A percentile compares a stretch with the other conserved stretches of the same genome.
Evolutionary conservation across 2,888 invertebrate species (phyloP).

Genomic region (Matsumyia berberina): DNA sequence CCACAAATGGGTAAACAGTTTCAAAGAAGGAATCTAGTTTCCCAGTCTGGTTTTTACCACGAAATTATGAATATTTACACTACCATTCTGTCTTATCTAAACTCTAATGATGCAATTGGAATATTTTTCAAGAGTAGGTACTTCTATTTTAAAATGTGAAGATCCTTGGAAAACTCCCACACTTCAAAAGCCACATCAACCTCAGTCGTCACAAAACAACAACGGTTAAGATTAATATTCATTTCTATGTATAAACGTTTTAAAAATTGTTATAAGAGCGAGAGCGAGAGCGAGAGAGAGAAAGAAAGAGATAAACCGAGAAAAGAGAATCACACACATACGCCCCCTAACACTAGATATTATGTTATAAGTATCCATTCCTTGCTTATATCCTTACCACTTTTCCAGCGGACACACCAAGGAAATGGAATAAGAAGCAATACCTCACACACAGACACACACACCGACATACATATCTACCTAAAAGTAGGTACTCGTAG

Average conservation of each 20-base stretch:
- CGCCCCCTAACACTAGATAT: constrained; percentile 14
- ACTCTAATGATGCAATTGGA: constrained; percentile 46
- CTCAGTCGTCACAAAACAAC: neutral
- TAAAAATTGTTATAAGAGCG: neutral
- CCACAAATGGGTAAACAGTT: no score
- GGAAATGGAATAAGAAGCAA: constrained; percentile 2
- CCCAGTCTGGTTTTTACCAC: no score
- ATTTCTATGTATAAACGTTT: constrained; percentile 39
- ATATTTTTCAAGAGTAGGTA: constrained; percentile 32
- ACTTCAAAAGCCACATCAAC: neutral
- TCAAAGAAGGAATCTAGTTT: no score
- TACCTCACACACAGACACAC: neutral
- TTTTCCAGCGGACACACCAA: neutral
- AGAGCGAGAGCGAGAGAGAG: neutral
- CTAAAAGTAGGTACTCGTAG: neutral
- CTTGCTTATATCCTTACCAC: constrained; percentile 11
- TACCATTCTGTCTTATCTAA: neutral
- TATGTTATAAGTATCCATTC: constrained; percentile 5
- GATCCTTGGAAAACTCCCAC: neutral
- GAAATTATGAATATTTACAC: no score
- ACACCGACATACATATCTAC: neutral
- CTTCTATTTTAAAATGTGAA: neutral
- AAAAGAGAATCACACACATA: constrained; percentile 20
- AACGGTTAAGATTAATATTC: constrained; percentile 40
- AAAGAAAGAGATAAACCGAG: neutral